A percentile compares a stretch with the other conserved stretches of the same genome.
phyloP scores from a whole-genome alignment of 2,888 invertebrate species.

The Microctonus brassicae region DNA sequence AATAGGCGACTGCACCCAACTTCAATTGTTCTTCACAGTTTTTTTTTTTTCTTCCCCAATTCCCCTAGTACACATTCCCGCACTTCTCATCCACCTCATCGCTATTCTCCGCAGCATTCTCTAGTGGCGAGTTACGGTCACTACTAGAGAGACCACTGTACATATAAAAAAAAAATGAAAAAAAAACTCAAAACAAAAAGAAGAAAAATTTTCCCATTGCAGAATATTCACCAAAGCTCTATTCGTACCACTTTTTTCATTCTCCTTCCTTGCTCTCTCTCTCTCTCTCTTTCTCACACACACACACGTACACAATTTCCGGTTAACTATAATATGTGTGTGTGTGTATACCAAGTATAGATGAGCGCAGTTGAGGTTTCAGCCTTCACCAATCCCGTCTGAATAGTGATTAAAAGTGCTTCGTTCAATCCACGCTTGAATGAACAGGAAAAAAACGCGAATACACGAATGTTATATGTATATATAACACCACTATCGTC shows the following conservation, averaged over 20 bases:
- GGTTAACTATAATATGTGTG: neutral
- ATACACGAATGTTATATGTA: slow-evolving; percentile 31
- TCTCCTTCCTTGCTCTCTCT: neutral
- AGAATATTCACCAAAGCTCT: neutral
- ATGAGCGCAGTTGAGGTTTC: slow-evolving; percentile 31
- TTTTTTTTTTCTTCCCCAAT: slow-evolving; percentile 34
- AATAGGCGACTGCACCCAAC: neutral
- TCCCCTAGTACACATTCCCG: no score
- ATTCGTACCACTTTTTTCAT: neutral
- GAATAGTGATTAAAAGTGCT: slow-evolving; percentile 60
- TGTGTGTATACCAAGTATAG: neutral
- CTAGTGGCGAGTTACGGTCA: neutral
- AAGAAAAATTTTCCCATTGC: neutral
- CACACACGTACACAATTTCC: neutral
- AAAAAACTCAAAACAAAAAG: neutral
- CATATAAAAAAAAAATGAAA: neutral
- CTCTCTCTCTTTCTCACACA: slow-evolving; percentile 23
- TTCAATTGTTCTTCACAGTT: slow-evolving; percentile 25
- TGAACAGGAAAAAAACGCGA: slow-evolving; percentile 29
- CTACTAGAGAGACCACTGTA: neutral
- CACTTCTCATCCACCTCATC: neutral
- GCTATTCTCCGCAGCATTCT: neutral
- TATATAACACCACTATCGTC: neutral
- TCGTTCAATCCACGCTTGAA: slow-evolving; percentile 46
- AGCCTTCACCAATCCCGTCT: slow-evolving; percentile 48